phyloP scores from a whole-genome alignment of 2,113 vertebrate genomes.

The Nansenia antarctica region DNA sequence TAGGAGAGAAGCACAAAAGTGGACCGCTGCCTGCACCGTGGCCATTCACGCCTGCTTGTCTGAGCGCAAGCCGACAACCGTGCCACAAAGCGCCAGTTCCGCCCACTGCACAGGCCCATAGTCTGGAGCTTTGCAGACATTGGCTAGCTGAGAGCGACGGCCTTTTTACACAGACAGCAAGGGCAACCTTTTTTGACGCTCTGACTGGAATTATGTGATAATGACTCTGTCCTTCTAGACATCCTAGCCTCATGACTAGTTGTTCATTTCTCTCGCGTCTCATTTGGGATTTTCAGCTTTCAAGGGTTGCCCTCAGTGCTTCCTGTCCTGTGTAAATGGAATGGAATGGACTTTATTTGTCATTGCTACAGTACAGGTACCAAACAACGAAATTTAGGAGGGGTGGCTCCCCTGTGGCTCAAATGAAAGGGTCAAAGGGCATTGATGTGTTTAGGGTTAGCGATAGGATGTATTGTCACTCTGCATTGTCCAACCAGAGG shows the following conservation, averaged over 20 bases:
- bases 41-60: conserved; percentile 32
- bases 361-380: too few species aligned
- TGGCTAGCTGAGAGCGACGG: neutral
- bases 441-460: conserved; percentile 27
- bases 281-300: conserved; percentile 20
- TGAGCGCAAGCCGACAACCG: conserved; percentile 16
- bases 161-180: conserved; percentile 7
- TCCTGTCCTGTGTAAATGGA: conserved; percentile 8
- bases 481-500: conserved; percentile 17
- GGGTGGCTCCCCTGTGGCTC: too few species aligned
- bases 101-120: neutral
- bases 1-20: conserved; percentile 48
- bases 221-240: neutral
- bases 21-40: conserved; percentile 23
- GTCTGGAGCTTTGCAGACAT: conserved; percentile 5
- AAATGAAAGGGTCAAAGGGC: conserved; percentile 50
- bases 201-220: neutral
- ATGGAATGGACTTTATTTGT: too few species aligned
- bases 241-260: neutral
- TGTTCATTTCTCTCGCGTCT: neutral
- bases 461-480: neutral
- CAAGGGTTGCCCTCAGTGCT: neutral
- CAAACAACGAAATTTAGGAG: too few species aligned
- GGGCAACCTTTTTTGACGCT: conserved; percentile 6
- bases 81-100: conserved; percentile 25